Conservation (phyloP, 1,140 invertebrate species). For the Drosophila bifasciata region DNA sequence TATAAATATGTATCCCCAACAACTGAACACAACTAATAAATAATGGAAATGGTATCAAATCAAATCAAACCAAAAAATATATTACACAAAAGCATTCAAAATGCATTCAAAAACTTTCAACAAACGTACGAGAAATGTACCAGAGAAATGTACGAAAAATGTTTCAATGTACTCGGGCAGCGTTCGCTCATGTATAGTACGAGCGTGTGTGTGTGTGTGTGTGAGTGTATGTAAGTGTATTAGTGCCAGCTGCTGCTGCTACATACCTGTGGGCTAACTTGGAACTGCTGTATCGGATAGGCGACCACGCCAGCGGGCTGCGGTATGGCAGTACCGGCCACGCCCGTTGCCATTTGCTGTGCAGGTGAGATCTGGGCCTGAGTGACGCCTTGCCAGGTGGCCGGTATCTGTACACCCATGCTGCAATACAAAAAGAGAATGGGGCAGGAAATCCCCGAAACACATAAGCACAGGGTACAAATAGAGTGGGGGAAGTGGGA, state of each 20-base stretch:
- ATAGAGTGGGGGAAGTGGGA: neutral
- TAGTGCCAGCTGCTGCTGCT: too few relatives aligned
- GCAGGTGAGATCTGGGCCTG: constrained; percentile 86
- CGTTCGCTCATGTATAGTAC: constrained; percentile 17
- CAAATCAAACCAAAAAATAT: constrained; percentile 3
- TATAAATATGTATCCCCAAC: constrained; percentile 27
- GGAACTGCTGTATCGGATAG: constrained; percentile 94
- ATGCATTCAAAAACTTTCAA: constrained; percentile 69
- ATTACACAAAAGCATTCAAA: constrained; percentile 40
- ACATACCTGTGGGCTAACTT: constrained; percentile 87
- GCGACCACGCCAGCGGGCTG: constrained; percentile 89
- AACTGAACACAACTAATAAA: constrained; percentile 45
- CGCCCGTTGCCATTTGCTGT: constrained; percentile 86
- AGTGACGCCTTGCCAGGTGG: constrained; percentile 87
- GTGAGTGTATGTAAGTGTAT: too few relatives aligned
- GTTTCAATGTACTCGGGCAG: constrained; percentile 54
- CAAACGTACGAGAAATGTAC: constrained; percentile 57
- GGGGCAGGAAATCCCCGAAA: too few relatives aligned
- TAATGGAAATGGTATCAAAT: constrained; percentile 11
- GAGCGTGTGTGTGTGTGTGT: constrained; percentile 24
- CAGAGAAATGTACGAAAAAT: constrained; percentile 52
- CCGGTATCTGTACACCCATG: constrained; percentile 91
- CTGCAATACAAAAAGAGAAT: constrained; percentile 83
- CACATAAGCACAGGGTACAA: constrained; percentile 28
- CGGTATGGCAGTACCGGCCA: constrained; percentile 85